Evolutionary conservation across 2,797 vertebrate species (phyloP).

Genomic region (Micromesistius poutassou): DNA sequence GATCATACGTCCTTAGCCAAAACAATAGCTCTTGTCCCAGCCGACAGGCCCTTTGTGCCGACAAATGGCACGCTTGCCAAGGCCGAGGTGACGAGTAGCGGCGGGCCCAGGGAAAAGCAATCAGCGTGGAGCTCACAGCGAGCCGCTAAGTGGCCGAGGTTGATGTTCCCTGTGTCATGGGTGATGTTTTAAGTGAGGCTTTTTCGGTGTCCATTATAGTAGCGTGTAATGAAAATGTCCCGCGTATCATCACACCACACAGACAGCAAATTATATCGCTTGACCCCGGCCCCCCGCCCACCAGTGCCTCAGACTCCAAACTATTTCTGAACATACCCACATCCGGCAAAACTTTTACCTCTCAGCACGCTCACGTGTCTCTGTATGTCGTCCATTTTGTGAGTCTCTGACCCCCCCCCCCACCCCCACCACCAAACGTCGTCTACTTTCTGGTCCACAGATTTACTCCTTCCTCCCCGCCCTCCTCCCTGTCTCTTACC

Average conservation of each 20-base stretch:
- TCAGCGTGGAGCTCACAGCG: not conserved
- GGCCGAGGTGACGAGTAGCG: not conserved
- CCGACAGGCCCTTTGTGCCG: constrained; percentile 1
- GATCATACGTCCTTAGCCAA: not conserved
- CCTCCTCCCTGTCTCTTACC: constrained; percentile 10
- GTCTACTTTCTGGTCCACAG: constrained; percentile 1
- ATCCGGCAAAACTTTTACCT: no score
- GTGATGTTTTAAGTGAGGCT: constrained; percentile 4
- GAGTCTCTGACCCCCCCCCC: constrained; percentile 6
- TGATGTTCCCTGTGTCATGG: not conserved
- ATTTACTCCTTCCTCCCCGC: not conserved
- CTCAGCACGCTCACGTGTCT: no score
- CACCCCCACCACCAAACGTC: constrained; percentile 10
- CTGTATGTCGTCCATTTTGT: no score
- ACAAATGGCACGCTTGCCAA: not conserved
- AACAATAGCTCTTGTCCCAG: not conserved
- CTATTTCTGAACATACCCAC: not conserved
- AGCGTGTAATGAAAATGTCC: constrained; percentile 4
- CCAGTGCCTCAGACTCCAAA: not conserved
- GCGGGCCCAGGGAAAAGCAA: not conserved
- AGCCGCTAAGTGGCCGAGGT: constrained; percentile 1
- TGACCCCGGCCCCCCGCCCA: no score
- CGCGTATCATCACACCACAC: not conserved
- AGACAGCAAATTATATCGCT: not conserved
- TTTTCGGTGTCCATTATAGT: not conserved